Conservation (phyloP, 2,888 invertebrate genomes). For the Trissolcus japonicus region DNA sequence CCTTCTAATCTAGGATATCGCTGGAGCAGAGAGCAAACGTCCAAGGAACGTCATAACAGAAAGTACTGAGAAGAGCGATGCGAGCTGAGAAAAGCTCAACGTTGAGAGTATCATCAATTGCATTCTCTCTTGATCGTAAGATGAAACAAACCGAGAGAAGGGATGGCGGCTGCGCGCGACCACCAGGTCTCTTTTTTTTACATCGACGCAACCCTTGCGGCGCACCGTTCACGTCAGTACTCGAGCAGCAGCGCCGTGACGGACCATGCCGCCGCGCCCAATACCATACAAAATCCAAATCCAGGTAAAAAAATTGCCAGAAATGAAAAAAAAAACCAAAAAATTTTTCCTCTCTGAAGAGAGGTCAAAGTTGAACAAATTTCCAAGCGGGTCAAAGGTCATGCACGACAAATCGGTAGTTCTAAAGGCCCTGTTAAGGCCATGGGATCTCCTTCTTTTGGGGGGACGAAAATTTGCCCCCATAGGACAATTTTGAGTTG, state of each 20-base stretch:
- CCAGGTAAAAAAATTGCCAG: conserved; percentile 67
- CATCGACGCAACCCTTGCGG: conserved; percentile 73
- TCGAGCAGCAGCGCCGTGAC: conserved; percentile 74
- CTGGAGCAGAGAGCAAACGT: conserved; percentile 3
- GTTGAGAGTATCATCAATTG: conserved; percentile 33
- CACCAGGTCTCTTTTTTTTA: conserved; percentile 67
- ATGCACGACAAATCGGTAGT: no score
- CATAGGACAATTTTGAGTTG: no score
- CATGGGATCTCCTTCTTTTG: no score
- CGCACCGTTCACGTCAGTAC: conserved; percentile 70
- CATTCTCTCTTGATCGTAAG: conserved; percentile 35
- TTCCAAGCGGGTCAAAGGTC: no score
- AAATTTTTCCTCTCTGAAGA: not conserved
- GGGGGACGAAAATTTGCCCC: no score
- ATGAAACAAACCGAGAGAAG: conserved; percentile 42
- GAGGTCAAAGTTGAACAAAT: no score
- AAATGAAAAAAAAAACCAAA: not conserved
- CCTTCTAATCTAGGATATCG: no score
- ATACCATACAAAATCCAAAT: conserved; percentile 69
- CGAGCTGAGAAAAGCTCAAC: conserved; percentile 11
- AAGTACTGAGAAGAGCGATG: not conserved
- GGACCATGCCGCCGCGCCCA: conserved; percentile 75
- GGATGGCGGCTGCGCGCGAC: conserved; percentile 60
- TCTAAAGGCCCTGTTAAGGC: no score
- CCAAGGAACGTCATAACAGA: not conserved